Evolutionary conservation across 2,113 vertebrate species (phyloP).

Genomic region (Periophthalmodon schlosseri): DNA sequence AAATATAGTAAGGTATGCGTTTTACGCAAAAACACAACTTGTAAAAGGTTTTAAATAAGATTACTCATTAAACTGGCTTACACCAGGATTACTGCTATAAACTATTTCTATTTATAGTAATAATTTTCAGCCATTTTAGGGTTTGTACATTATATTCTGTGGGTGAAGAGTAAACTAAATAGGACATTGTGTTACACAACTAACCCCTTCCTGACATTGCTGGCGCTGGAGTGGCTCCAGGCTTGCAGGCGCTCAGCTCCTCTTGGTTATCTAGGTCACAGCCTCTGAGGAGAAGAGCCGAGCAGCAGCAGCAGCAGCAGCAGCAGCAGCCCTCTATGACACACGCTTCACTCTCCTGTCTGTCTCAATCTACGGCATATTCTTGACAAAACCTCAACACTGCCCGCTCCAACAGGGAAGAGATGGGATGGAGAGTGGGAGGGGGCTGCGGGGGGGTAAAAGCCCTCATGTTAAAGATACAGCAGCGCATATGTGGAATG

Average conservation of each 20-base stretch:
- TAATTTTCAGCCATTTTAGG: conserved; percentile 27
- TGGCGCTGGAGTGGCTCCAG: conserved; percentile 75
- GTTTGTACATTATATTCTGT: conserved; percentile 48
- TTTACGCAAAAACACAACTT: neutral
- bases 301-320: conserved; percentile 58
- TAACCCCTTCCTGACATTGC: conserved; percentile 77
- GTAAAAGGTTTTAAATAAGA: neutral
- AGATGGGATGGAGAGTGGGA: conserved; percentile 14
- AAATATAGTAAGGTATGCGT: too few relatives aligned
- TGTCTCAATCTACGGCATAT: conserved; percentile 65
- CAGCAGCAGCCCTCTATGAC: conserved; percentile 68
- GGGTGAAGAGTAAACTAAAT: conserved; percentile 69
- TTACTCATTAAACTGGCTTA: neutral
- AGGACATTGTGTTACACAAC: conserved; percentile 78
- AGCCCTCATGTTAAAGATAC: conserved; percentile 50
- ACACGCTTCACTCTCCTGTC: conserved; percentile 78
- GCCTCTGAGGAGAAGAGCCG: conserved; percentile 72
- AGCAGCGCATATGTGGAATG: conserved; percentile 48
- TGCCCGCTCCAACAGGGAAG: conserved; percentile 46
- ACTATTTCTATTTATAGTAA: neutral
- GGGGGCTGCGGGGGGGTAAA: conserved; percentile 31
- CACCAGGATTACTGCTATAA: neutral
- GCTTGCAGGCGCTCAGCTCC: conserved; percentile 73
- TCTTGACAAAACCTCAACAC: conserved; percentile 73
- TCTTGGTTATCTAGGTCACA: conserved; percentile 79